Evolutionary conservation across 1,140 invertebrate genomes (phyloP), one percentile per base, ranked within the genome.

Genomic region (Penaeus vannamei): DNA sequence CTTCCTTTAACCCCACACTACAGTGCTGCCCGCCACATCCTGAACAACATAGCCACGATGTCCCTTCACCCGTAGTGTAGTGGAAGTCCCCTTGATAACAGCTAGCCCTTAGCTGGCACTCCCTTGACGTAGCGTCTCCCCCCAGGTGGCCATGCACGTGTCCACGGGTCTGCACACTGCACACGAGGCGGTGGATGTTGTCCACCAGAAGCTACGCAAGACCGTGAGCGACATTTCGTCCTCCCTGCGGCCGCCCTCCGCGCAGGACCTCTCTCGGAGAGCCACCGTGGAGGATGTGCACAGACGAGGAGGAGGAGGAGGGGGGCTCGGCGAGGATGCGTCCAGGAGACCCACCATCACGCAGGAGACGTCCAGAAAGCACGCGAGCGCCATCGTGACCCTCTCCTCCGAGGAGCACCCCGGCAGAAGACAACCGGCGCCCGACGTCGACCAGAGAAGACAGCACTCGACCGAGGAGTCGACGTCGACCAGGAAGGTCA

Each of bases 181-280:
- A 10, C 89, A 86, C 26, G 89, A 90, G n/a, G 84, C 84, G 29
- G 77, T 81, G 17, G 86, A 84, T 59, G 62, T 72, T 20, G 84
- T 87, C 7, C 89, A 90, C 77, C 89, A 86, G 66, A 90, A 82
- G 84, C 64, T 90, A 22, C 72, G 89, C 76, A 90, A 90, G 85
- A 87, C 89, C n/a, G 86, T 90, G n/a, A 87, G 85, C 46, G 89
- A 90, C 53, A 90, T 87, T 36, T 87, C 85, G 32, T 87, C 84
- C 36, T 86, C 85, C 59, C 42, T 87, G 12, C 46, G 85, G 36
- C 60, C 83, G 4, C 69, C 89, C 36, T 64, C 83, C 42, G 42
- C 83, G 20, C 83, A 64, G 83, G 42, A 64, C 42, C 36, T 72
- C 42, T 26, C 59, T 60, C 36, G 36, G 62, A 42, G 83, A 64